phyloP scores from a whole-genome alignment of 30 jellyfish, hydroid and myxozoan genomes.

The Hydractinia echinata region DNA sequence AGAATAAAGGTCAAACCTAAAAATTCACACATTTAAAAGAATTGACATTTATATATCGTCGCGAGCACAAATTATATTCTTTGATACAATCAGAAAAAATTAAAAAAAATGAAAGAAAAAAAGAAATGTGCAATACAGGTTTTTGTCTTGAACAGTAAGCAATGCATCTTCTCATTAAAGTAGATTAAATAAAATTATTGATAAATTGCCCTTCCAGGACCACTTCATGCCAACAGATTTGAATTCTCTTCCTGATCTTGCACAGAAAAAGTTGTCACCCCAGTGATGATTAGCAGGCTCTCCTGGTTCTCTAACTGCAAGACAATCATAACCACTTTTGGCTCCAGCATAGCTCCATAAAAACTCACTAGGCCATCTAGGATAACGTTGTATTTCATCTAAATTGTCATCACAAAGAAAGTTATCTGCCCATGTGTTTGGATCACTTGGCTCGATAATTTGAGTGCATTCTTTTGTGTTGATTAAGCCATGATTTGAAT shows the following conservation, averaged over 20 bases:
- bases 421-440: constrained; percentile 8
- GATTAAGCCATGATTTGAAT: neutral
- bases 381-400: constrained; percentile 14
- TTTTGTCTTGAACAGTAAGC: too few species aligned
- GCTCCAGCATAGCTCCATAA: constrained; percentile 22
- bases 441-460: neutral
- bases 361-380: constrained; percentile 72
- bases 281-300: constrained; percentile 9
- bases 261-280: constrained; percentile 17
- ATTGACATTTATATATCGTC: too few species aligned
- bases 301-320: neutral
- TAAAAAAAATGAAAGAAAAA: too few species aligned
- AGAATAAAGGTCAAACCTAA: too few species aligned
- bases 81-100: too few species aligned
- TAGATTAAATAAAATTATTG: too few species aligned
- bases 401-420: constrained; percentile 2
- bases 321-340: constrained; percentile 12
- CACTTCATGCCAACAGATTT: constrained; percentile 4
- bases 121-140: too few species aligned
- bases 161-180: too few species aligned
- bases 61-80: too few species aligned
- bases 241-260: neutral
- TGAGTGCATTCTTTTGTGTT: neutral
- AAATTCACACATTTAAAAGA: too few species aligned
- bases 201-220: too few species aligned